Percentiles rank a stretch among this genome's conserved stretches.
phyloP scores from a whole-genome alignment of 2,113 vertebrate species.

The Paraplagusia blochii region DNA sequence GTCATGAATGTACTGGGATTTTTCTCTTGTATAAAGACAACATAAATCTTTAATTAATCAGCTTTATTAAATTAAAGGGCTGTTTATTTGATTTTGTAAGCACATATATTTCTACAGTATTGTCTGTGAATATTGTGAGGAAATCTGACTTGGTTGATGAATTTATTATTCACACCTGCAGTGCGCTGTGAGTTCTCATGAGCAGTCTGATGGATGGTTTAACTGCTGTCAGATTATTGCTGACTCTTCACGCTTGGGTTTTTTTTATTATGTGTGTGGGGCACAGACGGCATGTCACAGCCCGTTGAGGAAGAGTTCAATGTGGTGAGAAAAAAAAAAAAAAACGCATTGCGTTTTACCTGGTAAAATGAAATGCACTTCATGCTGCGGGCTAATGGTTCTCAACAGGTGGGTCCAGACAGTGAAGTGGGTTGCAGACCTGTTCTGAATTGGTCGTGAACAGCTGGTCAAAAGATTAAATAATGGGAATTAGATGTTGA shows the following conservation, averaged over 20 bases:
- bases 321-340: constrained; percentile 11
- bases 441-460: too few relatives aligned
- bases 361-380: constrained; percentile 17
- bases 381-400: not conserved
- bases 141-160: too few relatives aligned
- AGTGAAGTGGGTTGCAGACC: too few relatives aligned
- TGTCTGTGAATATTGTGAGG: too few relatives aligned
- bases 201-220: constrained; percentile 9
- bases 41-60: not conserved
- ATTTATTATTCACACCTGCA: constrained; percentile 1
- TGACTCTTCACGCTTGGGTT: constrained; percentile 18
- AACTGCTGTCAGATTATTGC: constrained; percentile 6
- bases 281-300: constrained; percentile 38
- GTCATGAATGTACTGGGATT: too few relatives aligned
- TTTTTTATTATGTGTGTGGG: not conserved
- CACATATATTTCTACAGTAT: too few relatives aligned
- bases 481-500: too few relatives aligned
- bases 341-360: constrained; percentile 13
- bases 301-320: constrained; percentile 31
- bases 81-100: too few relatives aligned
- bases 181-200: not conserved
- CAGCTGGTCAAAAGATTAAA: too few relatives aligned
- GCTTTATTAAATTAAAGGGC: constrained; percentile 25
- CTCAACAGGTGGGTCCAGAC: too few relatives aligned
- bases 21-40: too few relatives aligned